Evolutionary conservation across 1,140 invertebrate genomes (phyloP), one percentile per base, ranked within the genome.

Genomic region (Hyles euphorbiae): DNA sequence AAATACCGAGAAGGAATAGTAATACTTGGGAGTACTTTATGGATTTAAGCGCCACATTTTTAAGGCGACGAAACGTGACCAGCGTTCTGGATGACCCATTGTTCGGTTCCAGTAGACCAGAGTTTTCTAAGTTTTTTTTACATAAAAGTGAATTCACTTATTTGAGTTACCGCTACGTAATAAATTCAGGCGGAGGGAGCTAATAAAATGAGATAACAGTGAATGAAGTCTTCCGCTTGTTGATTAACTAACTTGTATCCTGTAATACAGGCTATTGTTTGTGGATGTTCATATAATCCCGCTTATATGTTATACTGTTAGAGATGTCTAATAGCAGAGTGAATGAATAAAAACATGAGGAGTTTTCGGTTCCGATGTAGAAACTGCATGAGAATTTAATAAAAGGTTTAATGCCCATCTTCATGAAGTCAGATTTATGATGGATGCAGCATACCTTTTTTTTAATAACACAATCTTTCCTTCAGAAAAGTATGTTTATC

Each of bases 1-100:
- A 79, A 83, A 66, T 74, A 74, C 72, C 60, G 75, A 74, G 66
- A 68, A 80, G 67, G 77, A 83, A 83, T 83, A 82, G 81, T 79
- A 87, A 84, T 84, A 83, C 84, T 83, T 74, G 70, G 60, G 71
- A 76, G 78, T 84, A 82, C 80, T 85, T 84, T 85, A 85, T 85
- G 76, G 84, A 83, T 85, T 87, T 84, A 84, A 85, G 76, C 78
- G 78, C 70, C 75, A 78, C 81, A 83, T 84, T 87, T 87, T 87
- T 85, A 87, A 87, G 84, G 84, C 84, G 84, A 79, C 76, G 74
- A 78, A 72, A 85, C 84, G 84, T 87, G 84, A 80, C 77, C 75
- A 49, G 84, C 76, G 82, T 87, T 58, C 61, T 57, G 36, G 67
- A 77, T 64, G 47, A 54, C 3, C 74, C 80, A 84, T 87, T 87